Base-by-base conservation (phyloP, 1,140 invertebrate species). In the Leptonema lineaticorne region DNA sequence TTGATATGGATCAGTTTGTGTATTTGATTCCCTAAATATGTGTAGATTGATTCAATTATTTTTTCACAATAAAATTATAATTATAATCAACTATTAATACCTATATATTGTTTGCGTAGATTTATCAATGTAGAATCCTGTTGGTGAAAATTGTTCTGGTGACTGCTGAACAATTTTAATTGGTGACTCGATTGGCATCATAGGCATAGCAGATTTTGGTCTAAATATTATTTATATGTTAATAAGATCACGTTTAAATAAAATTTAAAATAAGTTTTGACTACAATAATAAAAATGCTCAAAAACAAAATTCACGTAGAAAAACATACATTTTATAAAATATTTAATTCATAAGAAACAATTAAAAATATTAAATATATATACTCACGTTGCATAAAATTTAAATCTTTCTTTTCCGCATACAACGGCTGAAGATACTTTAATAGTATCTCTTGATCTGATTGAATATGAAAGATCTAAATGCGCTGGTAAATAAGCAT, bases 1-100 rank as follows among this genome's bases (percentile, higher is more conserved):
- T 30, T 64, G 62, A 64, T 64, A 64, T 28, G 62, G 62, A 28
- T 64, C 41, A 4, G 62, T 64, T 50, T 64, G 62, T 50, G 45
- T 30, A 50, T n/a, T 28, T 24, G 45, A 48, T 45, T 64, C 62
- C 14, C 62, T 62, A 24, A 27, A 26, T 45, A 24, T 16, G 24
- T 6, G 24, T 50, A 50, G 9, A 16, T 5, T 22, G 18, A 4
- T 16, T 9, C 11, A 50, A 9, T 50, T 50, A 4, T 4, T 16
- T 8, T 4, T 9, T 46, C 5, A 16, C 24, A 5, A 22, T 20
- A 22, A 41, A 22, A 37, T 4, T 18, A 37, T 20, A 18, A 24
- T 24, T 24, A 26, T 9, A 56, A 56, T 27, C n/a, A 26, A 56
- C 4, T 30, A 28, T 26, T 26, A 53, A 26, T 27, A 62, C 59